These are phyloP conservation scores for Plumapathes pennacea DNA, from an alignment of 92 coral and sea anemone species.

Conservation along the genomic window DNA sequence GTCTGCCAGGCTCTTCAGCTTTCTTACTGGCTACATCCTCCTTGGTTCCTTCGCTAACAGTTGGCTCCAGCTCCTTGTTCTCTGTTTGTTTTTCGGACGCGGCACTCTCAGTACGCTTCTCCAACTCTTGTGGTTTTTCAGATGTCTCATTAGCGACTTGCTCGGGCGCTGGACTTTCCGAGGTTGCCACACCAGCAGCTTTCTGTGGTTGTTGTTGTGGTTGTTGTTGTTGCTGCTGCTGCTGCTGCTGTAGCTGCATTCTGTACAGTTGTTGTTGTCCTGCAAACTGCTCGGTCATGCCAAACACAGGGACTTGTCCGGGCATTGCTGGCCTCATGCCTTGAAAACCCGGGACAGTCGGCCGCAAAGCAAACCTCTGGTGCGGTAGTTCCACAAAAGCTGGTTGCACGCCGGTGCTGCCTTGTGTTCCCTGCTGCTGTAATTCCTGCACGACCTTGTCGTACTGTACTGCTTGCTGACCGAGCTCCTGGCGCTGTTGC, in stretches of 20 bases:
- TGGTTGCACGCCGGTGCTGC: slow-evolving; percentile 29
- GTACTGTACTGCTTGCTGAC: slow-evolving; percentile 71
- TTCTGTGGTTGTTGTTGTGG: slow-evolving; percentile 49
- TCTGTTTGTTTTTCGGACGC: background rate
- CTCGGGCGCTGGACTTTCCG: slow-evolving; percentile 17
- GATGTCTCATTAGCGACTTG: slow-evolving; percentile 8
- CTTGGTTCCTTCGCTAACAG: background rate
- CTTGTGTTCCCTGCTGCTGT: slow-evolving; percentile 70
- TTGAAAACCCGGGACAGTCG: slow-evolving; percentile 63
- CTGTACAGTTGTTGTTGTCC: slow-evolving; percentile 71
- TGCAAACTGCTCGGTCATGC: slow-evolving; percentile 78
- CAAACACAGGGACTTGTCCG: slow-evolving; percentile 54
- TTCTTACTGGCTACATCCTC: background rate
- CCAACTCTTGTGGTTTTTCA: background rate
- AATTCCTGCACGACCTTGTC: slow-evolving; percentile 86
- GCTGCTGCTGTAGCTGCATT: slow-evolving; percentile 85
- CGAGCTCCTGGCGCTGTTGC: slow-evolving; percentile 85
- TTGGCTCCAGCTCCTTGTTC: background rate
- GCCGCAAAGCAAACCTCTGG: slow-evolving; percentile 83
- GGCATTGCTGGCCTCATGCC: slow-evolving; percentile 52
- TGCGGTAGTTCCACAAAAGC: slow-evolving; percentile 76
- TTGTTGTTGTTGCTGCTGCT: slow-evolving; percentile 78
- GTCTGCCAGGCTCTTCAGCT: background rate
- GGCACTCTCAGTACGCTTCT: slow-evolving; percentile 1
- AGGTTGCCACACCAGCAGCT: too few species aligned